Base-by-base conservation (phyloP, 1,140 invertebrate species). In the Drosophila auraria region DNA sequence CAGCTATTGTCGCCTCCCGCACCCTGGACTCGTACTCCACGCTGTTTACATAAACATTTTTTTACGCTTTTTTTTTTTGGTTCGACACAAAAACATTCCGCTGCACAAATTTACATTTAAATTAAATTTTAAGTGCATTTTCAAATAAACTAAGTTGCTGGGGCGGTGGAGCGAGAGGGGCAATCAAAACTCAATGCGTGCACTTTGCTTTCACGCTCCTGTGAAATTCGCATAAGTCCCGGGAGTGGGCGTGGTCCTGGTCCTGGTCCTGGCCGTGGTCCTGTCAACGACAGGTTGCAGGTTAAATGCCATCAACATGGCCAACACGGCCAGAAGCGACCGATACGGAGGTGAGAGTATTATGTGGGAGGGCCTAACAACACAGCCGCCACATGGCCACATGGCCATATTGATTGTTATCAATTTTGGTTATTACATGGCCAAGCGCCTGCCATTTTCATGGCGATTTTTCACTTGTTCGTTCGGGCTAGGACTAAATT, bases 41-140 rank as follows among this genome's bases (percentile, higher is more conserved):
- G 81, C 77, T 89, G 84, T 87, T 89, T 89, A 90, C 86, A 90
- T 89, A 89, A 89, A 89, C 87, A 89, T 86, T 80, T 80, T 87
- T 84, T 80, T 36, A 33, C 30, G 2, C 12, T 23, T 15, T 25
- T 27, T 33, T 17, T 40, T 38, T 57, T 57, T 25, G 36, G 36
- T 65, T 86, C 79, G 86, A 81, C 84, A 83, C 86, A 89, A 86
- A 61, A 78, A 89, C 86, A 89, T 90, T 89, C 82, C 62, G 87
- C 78, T 89, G 86, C 86, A 86, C 86, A 90, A 89, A 89, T 89
- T 89, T 89, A 89, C 86, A 89, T 89, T 89, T 89, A 89, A 89
- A 89, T 89, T 89, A 89, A 89, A 89, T 80, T 89, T 89, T 89
- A 89, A 89, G 86, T 89, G 86, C 82, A 86, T 90, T 86, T 80